These are phyloP conservation scores for Oscheius onirici DNA, from an alignment of 2,888 invertebrate genomes.

Conservation along the genomic window DNA sequence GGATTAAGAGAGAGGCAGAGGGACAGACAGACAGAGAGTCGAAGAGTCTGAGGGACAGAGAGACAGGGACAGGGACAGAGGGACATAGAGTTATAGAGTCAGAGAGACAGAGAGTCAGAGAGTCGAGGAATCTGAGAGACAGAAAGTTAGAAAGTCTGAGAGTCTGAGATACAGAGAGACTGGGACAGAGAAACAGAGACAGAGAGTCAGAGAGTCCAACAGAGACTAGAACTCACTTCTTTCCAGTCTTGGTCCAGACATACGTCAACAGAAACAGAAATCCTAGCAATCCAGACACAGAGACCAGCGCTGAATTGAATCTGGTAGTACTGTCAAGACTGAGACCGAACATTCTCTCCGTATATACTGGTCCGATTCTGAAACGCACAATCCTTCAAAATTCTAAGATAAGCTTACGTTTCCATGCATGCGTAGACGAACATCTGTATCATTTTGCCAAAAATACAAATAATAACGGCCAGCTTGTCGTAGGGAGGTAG, in stretches of 20 bases:
- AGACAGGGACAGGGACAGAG: too few relatives aligned
- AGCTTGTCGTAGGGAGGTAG: conserved; percentile 36
- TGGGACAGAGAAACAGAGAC: not conserved
- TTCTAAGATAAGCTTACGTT: conserved; percentile 21
- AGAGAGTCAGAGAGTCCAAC: too few relatives aligned
- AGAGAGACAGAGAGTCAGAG: too few relatives aligned
- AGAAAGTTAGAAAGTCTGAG: too few relatives aligned
- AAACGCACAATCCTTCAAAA: not conserved
- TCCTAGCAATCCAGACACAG: conserved; percentile 34
- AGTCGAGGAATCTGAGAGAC: not conserved
- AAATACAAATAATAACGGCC: conserved; percentile 36
- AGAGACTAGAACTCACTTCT: conserved; percentile 32
- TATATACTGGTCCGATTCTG: conserved; percentile 35
- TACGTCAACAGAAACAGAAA: conserved; percentile 38
- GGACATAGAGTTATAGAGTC: too few relatives aligned
- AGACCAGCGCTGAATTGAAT: conserved; percentile 30
- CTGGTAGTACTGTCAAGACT: conserved; percentile 2
- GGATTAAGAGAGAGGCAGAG: too few relatives aligned
- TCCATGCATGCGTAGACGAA: conserved; percentile 43
- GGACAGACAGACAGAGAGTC: not conserved
- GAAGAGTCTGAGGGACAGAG: too few relatives aligned
- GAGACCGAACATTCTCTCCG: conserved; percentile 32
- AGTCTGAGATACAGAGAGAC: too few relatives aligned
- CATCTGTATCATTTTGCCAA: conserved; percentile 39
- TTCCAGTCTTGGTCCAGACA: conserved; percentile 39